Conservation (phyloP, 2,797 vertebrate species). For the Thamnophis elegans region DNA sequence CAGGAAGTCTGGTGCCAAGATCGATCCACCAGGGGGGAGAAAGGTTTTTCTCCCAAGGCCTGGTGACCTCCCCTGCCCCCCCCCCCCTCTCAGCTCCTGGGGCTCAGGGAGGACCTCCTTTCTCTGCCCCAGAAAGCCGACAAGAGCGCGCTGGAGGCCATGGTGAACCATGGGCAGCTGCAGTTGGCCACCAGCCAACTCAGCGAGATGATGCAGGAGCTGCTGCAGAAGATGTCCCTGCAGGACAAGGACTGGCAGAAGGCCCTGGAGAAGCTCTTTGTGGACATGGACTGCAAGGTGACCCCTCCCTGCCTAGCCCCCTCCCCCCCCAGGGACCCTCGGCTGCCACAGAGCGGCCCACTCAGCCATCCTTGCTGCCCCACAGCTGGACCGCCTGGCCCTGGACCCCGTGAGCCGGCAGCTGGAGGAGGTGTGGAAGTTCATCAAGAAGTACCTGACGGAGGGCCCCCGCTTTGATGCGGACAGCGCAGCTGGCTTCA, state of each 20-base stretch:
- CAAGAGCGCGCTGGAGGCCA: constrained; percentile 49
- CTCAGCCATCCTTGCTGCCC: background rate
- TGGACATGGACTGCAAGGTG: constrained; percentile 61
- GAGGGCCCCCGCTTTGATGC: constrained; percentile 53
- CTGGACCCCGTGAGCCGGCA: constrained; percentile 61
- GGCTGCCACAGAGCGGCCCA: background rate
- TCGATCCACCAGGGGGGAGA: no score
- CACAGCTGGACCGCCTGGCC: constrained; percentile 54
- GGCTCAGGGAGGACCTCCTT: background rate
- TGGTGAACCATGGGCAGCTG: constrained; percentile 58
- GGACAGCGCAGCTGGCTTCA: constrained; percentile 47
- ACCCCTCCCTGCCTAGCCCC: background rate
- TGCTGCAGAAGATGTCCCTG: constrained; percentile 58
- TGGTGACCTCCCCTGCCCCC: no score
- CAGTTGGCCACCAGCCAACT: constrained; percentile 49
- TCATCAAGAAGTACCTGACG: constrained; percentile 56
- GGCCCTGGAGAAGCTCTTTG: constrained; percentile 51
- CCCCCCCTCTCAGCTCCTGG: background rate
- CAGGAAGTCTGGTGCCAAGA: background rate
- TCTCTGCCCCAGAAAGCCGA: constrained; percentile 65
- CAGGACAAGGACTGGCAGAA: constrained; percentile 64
- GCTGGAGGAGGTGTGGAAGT: constrained; percentile 59
- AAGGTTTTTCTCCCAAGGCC: background rate
- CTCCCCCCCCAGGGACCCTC: background rate
- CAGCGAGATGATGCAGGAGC: constrained; percentile 56